Evolutionary conservation across 2,113 vertebrate species (phyloP), one percentile per base, ranked within the genome.

Genomic region (Trinectes maculatus): DNA sequence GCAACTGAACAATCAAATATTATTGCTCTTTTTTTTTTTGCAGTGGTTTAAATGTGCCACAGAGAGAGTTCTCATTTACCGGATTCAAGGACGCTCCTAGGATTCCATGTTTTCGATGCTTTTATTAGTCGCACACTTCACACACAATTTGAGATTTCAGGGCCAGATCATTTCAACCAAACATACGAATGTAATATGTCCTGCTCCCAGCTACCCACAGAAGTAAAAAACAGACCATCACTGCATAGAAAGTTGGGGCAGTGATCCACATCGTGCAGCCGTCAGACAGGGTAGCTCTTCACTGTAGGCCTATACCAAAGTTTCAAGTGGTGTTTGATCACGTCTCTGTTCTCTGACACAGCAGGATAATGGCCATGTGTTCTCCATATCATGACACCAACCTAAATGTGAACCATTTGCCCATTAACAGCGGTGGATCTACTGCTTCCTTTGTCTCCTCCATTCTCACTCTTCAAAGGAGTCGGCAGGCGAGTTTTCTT

Each of bases 371-470:
- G 6, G 82, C 63, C 86, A 93, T 92, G 84, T 92, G 91, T 83
- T 90, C 81, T 54, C 87, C 91, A 91, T 86, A 91, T 90, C 85
- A 68, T 54, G 42, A 72, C 48, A 63, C 77, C 61, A 55, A 69
- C 73, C 66, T 84, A 89, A 91, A 92, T 89, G 82, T 86, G 79
- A 93, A 91, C 83, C 89, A 89, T 81, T 90, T 81, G 84, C 77
- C 76, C 73, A 83, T 90, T 92, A 89, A 85, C 85, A 83, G 84
- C 80, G 71, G 74, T 86, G 85, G 73, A 89, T 89, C 82, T 82
- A 79, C 85, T 60, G 73, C 78, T 81, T 89, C 78, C 85, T 85
- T 87, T 85, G 80, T 72, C 81, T 86, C 66, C 66, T 74, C 52
- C 77, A 25, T 63, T 77, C 80, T 73, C 67, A 54, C 47, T 85